Evolutionary conservation across 2,888 invertebrate genomes (phyloP), one percentile per base, ranked within the genome.

Genomic region (Dasysyrphus tricinctus): DNA sequence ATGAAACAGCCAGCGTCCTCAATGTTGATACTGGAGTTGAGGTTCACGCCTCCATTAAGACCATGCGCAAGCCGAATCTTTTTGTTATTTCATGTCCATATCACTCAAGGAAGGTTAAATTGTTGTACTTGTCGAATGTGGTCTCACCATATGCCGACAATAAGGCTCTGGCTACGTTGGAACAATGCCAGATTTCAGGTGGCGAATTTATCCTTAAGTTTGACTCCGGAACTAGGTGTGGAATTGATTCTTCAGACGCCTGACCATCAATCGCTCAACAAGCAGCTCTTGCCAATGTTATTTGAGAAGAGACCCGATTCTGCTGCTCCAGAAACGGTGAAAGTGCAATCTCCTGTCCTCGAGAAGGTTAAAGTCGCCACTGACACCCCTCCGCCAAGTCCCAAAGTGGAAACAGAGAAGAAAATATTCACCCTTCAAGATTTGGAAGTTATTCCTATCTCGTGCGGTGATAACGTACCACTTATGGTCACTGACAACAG

Each of bases 51-150:
- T n/a, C 74, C 0, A 75, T 49, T 0, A 32, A 74, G 19, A 29
- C 14, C 9, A 47, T 89, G 6, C 88, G 88, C 1, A 88, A 89
- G 32, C 88, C 89, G 1, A 88, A 89, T 19, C 19, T 83, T 47
- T 88, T 90, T 49, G 76, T 88, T n/a, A 75, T 84, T 24, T 88
- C 88, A 6, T 80, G 89, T 19, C 89, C 90, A 5, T 88, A 89
- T 5, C 88, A 87, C 24, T 81, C 87, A 14, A 67, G 73, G 24
- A 88, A 88, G 5, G 89, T 88, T 0, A 81, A 82, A 29, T 82
- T 90, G 0, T 85, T 88, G 75, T 88, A 88, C 19, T 65, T 89
- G 29, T 81, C 88, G 9, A 88, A 77, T 57, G 88, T 89, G 32
- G 87, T 78, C 7, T 87, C 83, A 0, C 88, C 89, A 12, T 63